Base-by-base conservation (phyloP, 2,888 invertebrate species). In the Erebia palarica region DNA sequence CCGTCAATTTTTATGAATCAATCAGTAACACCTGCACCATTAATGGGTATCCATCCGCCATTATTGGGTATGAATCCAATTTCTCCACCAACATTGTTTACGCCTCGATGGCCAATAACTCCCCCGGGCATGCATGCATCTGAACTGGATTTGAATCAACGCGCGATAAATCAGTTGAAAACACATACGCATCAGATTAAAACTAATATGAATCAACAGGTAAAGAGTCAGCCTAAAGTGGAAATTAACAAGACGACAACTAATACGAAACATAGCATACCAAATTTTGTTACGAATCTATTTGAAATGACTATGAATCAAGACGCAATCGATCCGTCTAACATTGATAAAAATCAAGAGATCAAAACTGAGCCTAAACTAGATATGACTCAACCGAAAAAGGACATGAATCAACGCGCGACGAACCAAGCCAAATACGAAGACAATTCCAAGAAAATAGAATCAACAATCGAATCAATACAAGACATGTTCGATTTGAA, bases 401-500 rank as follows among this genome's bases (percentile, higher is more conserved):
- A 16, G 8, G 13, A 13, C 3, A n/a, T 4, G 18, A 68, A 51
- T 68, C 68, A 60, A 51, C 27, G 14, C 13, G 18, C 49, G 8
- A 60, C 47, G 16, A 36, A 36, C 42, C 55, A 42, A 36, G 21
- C 36, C 8, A 57, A 59, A 58, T 1, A 11, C n/a, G 49, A 60
- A 16, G 63, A 63, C 21, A 11, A 27, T 9, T 11, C 13, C 13
- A n/a, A n/a, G 14, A 51, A 4, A n/a, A 8, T 13, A 5, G 55
- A 58, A 27, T 53, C n/a, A 16, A n/a, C 49, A 60, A 10, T 49
- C 4, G 63, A 63, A 47, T 61, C 21, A 8, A 21, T 21, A 14
- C 47, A 18, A 3, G 63, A 63, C 14, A 61, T 61, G 16, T 27
- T 63, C 13, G 49, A 60, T 59, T 3, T 36, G 55, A 16, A 60